Conservation (phyloP, 2,113 vertebrate genomes). For the Hylia prasina region DNA sequence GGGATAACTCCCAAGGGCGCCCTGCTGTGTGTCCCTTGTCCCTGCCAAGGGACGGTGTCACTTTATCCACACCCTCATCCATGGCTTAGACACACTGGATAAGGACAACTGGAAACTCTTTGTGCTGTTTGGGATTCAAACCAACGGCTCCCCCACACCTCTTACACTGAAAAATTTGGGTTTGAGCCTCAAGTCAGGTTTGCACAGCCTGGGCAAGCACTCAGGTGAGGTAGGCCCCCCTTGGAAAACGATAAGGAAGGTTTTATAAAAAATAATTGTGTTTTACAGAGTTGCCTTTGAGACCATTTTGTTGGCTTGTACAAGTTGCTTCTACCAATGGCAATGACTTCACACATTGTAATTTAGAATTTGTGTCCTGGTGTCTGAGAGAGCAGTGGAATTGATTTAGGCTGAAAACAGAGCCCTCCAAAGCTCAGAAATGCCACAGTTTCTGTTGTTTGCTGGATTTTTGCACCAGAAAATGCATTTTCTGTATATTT, state of each 20-base stretch:
- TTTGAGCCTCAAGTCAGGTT: background rate
- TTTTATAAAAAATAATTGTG: background rate
- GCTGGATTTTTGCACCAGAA: background rate
- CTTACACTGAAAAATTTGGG: background rate
- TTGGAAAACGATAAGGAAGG: background rate
- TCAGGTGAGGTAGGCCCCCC: background rate
- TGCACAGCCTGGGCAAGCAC: background rate
- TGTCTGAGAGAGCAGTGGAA: background rate
- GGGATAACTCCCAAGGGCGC: background rate
- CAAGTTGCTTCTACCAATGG: background rate
- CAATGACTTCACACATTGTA: background rate
- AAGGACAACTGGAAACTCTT: conserved; percentile 16
- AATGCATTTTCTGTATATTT: background rate
- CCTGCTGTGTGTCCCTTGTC: background rate
- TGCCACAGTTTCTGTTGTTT: background rate
- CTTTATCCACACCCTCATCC: background rate
- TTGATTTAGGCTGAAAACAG: background rate
- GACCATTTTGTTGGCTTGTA: background rate
- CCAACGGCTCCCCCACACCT: background rate
- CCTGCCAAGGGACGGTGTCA: background rate
- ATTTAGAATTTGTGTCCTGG: background rate
- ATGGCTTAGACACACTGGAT: background rate
- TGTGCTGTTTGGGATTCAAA: background rate
- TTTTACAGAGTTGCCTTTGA: background rate
- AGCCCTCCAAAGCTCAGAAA: background rate